Conservation (phyloP, 2,797 vertebrate species). For the Morelia viridis region DNA sequence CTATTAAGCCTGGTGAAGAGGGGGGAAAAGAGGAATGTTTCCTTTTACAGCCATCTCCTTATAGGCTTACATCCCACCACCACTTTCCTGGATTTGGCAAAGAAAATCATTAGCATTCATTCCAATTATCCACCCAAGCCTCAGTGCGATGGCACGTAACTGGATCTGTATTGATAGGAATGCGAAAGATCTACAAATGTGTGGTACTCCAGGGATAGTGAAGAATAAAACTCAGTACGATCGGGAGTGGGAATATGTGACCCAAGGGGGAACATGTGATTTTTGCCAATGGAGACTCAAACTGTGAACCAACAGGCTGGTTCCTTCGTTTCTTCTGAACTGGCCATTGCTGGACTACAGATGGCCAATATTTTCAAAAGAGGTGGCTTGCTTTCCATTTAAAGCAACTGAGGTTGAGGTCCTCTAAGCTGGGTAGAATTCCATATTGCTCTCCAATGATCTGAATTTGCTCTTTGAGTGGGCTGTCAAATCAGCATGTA, state of each 20-base stretch:
- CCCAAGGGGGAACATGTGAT: not conserved
- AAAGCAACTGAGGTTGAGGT: not conserved
- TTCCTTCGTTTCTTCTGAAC: not conserved
- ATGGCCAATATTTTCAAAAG: not conserved
- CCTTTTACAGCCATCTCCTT: not conserved
- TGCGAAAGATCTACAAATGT: conserved; percentile 25
- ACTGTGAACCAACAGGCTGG: not conserved
- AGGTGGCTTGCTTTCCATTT: not conserved
- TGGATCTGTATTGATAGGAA: conserved; percentile 31
- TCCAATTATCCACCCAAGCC: conserved; percentile 46
- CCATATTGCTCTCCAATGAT: not conserved
- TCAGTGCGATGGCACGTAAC: conserved; percentile 36
- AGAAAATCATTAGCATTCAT: conserved; percentile 60
- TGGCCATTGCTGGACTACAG: not conserved
- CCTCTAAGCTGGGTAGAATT: not conserved
- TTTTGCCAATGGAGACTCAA: not conserved
- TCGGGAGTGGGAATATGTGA: not conserved
- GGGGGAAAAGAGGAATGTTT: not conserved
- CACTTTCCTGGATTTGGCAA: conserved; percentile 57
- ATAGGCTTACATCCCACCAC: conserved; percentile 7
- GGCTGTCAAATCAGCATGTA: not conserved
- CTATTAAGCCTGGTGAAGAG: conserved; percentile 65
- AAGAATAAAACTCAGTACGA: not conserved
- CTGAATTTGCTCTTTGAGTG: not conserved
- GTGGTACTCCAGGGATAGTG: not conserved